Evolutionary conservation across 2,797 vertebrate genomes (phyloP), one percentile per base, ranked within the genome.

Genomic region (Sebastes iracundus): DNA sequence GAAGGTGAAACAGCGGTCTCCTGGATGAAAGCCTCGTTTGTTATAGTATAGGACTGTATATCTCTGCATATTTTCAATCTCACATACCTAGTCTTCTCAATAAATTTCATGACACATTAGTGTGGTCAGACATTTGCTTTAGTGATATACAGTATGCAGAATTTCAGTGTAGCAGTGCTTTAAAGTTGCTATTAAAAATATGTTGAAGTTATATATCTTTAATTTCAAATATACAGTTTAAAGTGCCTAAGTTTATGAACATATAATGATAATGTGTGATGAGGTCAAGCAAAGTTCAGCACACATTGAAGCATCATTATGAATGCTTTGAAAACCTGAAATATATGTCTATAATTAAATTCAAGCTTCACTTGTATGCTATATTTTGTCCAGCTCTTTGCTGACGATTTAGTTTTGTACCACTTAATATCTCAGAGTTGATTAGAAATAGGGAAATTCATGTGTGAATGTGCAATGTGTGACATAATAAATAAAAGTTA

Each of bases 351-450:
- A 2, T 23, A 23, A 61, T 28, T 72, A 71, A 71, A 42, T 52
- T n/a, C 12, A 25, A 59, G 7, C 52, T 42, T 77, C 28, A 20
- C 3, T 49, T 32, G 6, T 12, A 2, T 22, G 18, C 8, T 13
- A 18, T 32, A 67, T 42, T 69, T 32, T 23, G 8, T 59, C 16
- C 22, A 46, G 25, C 7, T 72, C 25, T 71, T 68, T 72, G 62
- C 49, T 67, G 70, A 75, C 27, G 5, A 60, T 81, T 86, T 25
- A 62, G 30, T 71, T 87, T 80, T 60, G 49, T 59, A 66, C 56
- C 56, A 72, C 58, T 73, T 42, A 81, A 88, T 88, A 83, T 83
- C 71, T 67, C 35, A 84, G 80, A 82, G 66, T 79, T 85, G 55
- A 75, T 77, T 49, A 62, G 32, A 70, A 79, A 60, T 18, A 2